Conservation (phyloP, 2,888 invertebrate species). For the Cecidostiba fungosa region DNA sequence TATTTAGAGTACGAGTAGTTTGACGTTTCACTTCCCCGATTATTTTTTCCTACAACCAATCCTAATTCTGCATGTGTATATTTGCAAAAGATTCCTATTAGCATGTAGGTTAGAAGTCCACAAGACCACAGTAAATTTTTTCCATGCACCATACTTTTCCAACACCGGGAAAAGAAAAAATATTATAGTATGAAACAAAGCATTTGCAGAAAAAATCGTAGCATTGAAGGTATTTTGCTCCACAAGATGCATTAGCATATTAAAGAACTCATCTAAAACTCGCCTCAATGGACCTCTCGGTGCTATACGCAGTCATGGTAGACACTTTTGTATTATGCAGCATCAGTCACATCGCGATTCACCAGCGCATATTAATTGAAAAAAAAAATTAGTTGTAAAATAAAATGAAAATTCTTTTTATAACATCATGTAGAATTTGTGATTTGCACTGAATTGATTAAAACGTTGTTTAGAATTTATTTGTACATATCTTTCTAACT, state of each 20-base stretch:
- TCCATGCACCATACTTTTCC: too few relatives aligned
- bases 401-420: background rate
- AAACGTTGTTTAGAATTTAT: too few relatives aligned
- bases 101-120: constrained; percentile 9
- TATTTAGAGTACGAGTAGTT: background rate
- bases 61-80: background rate
- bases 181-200: background rate
- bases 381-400: background rate
- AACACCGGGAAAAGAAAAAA: too few relatives aligned
- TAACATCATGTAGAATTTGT: too few relatives aligned
- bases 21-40: background rate
- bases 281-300: constrained; percentile 14
- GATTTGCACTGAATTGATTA: too few relatives aligned
- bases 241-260: constrained; percentile 62
- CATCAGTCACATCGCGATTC: background rate
- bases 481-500: background rate
- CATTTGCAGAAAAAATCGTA: background rate
- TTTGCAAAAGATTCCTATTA: constrained; percentile 25
- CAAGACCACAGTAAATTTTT: constrained; percentile 51
- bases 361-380: background rate
- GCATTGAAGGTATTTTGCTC: constrained; percentile 34
- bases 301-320: background rate
- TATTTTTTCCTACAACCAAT: constrained; percentile 16
- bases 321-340: background rate
- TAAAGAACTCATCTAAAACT: constrained; percentile 58